These are phyloP conservation scores for Ictidomys tridecemlineatus DNA, from an alignment of 2,113 vertebrate species.

Conservation along the genomic window DNA sequence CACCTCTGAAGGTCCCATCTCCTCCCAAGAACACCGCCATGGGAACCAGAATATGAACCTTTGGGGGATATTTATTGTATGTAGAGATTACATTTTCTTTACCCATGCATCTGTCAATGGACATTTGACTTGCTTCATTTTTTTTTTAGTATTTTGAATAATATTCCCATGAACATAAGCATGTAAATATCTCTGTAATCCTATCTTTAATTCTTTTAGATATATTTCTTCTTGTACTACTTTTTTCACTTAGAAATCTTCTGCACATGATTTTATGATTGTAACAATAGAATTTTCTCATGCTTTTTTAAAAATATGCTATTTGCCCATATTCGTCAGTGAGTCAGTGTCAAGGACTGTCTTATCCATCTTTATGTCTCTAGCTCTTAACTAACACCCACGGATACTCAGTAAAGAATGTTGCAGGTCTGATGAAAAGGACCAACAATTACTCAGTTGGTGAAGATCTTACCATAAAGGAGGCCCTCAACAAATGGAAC, in stretches of 20 bases:
- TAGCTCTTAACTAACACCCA: neutral
- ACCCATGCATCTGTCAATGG: fast-evolving
- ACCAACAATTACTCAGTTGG: neutral
- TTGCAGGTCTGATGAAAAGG: neutral
- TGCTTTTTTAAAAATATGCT: neutral
- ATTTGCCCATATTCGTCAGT: neutral
- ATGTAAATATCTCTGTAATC: neutral
- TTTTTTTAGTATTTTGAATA: neutral
- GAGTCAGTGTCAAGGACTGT: neutral
- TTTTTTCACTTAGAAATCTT: neutral
- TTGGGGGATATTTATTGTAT: neutral
- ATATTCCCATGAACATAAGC: neutral
- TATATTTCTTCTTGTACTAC: neutral
- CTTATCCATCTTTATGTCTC: neutral
- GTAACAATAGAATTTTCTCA: neutral
- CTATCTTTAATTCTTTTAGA: neutral
- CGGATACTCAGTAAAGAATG: neutral
- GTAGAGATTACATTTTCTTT: neutral
- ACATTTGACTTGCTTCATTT: neutral
- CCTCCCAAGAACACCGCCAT: neutral
- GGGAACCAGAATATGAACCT: neutral
- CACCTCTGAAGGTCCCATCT: neutral
- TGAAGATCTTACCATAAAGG: neutral
- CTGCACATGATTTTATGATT: neutral
- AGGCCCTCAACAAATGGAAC: neutral